Evolutionary conservation across 2,888 invertebrate species (phyloP).

Genomic region (Buathra laborator): DNA sequence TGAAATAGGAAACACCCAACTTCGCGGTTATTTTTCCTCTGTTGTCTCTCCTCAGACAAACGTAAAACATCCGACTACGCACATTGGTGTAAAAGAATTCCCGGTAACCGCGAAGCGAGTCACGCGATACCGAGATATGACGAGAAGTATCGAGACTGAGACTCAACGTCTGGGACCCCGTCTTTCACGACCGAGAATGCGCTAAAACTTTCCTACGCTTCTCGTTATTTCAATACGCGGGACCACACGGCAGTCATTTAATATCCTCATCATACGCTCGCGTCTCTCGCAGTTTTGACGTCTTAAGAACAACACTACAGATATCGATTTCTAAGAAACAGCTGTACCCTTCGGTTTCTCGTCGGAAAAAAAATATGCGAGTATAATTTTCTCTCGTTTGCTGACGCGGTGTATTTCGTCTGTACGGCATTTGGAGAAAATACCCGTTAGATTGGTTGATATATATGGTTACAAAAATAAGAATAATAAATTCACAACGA

Average conservation of each 20-base stretch:
- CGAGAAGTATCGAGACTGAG: conserved; percentile 9
- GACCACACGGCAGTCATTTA: neutral
- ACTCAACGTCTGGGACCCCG: conserved; percentile 24
- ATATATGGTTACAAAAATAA: too few species aligned
- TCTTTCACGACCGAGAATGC: conserved; percentile 7
- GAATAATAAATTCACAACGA: too few species aligned
- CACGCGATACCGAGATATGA: conserved; percentile 21
- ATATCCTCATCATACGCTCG: conserved; percentile 1
- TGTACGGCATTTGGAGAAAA: too few species aligned
- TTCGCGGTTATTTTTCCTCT: neutral
- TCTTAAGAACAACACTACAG: neutral
- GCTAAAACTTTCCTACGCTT: neutral
- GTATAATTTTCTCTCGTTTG: too few species aligned
- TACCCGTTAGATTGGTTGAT: too few species aligned
- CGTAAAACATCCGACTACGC: neutral
- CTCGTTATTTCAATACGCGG: neutral
- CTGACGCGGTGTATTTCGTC: too few species aligned
- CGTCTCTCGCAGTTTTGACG: neutral
- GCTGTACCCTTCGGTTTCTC: too few species aligned
- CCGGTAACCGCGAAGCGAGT: conserved; percentile 13
- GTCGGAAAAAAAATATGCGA: too few species aligned
- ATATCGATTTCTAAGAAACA: too few species aligned
- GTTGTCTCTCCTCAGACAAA: too few species aligned
- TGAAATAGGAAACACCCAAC: neutral
- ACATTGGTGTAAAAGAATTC: conserved; percentile 18